Evolutionary conservation across 2,113 vertebrate species (phyloP).

Genomic region (Psephotus haematonotus): DNA sequence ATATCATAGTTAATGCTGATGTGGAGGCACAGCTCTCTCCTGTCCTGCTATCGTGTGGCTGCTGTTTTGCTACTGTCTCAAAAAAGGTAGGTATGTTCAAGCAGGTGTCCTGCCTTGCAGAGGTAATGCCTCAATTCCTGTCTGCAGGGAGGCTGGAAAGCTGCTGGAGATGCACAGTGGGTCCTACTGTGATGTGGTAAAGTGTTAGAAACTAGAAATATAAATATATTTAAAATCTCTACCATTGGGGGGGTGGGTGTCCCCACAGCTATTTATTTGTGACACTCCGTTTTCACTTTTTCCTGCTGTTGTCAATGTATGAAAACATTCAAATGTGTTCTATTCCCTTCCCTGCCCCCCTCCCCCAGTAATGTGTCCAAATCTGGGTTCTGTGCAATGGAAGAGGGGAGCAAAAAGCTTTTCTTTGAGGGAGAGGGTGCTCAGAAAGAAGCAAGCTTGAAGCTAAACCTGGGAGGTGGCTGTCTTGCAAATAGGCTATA

Average conservation of each 20-base stretch:
- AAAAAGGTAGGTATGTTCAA: neutral
- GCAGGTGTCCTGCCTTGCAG: neutral
- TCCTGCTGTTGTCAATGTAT: neutral
- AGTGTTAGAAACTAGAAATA: neutral
- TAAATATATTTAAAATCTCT: neutral
- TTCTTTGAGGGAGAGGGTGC: neutral
- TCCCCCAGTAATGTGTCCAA: neutral
- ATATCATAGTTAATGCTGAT: neutral
- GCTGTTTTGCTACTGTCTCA: neutral
- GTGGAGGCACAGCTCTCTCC: neutral
- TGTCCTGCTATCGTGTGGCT: rapidly evolving
- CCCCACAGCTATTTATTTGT: neutral
- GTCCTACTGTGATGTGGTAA: neutral
- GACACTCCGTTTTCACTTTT: neutral
- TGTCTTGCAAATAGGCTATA: constrained; percentile 54
- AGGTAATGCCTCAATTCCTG: neutral
- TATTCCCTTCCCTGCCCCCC: neutral
- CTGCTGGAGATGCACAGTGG: neutral
- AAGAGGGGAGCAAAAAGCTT: neutral
- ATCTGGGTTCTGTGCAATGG: neutral
- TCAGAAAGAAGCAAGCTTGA: neutral
- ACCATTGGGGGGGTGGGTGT: rapidly evolving
- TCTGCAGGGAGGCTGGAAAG: neutral
- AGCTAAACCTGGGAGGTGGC: constrained; percentile 52
- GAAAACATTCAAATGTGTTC: neutral